Evolutionary conservation across 2,797 vertebrate genomes (phyloP).

Genomic region (Apogon talboti): DNA sequence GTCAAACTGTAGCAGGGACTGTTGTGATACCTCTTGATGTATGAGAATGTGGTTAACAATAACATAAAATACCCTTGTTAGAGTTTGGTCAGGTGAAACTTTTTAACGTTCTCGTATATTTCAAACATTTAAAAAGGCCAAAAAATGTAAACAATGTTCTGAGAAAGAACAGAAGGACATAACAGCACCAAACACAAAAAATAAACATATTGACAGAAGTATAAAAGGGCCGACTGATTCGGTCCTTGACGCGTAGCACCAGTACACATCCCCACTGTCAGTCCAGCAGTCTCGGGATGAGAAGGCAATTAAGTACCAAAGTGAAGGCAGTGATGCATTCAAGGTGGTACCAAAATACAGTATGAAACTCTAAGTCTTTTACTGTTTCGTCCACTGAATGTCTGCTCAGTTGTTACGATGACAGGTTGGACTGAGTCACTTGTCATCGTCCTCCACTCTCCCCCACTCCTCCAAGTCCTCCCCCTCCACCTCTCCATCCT

Average conservation of each 20-base stretch:
- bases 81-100: conserved; percentile 58
- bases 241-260: conserved; percentile 81
- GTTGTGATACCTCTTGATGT: conserved; percentile 46
- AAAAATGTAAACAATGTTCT: conserved; percentile 85
- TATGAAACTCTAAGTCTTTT: conserved; percentile 54
- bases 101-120: conserved; percentile 66
- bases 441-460: conserved; percentile 71
- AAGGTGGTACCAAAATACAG: conserved; percentile 72
- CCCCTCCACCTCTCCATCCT: conserved; percentile 66
- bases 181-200: conserved; percentile 84
- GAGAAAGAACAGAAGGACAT: conserved; percentile 73
- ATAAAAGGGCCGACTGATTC: conserved; percentile 69
- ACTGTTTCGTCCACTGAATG: conserved; percentile 39
- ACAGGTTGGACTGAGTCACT: conserved; percentile 51
- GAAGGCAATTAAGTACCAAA: conserved; percentile 78
- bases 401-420: conserved; percentile 34
- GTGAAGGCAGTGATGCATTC: conserved; percentile 74
- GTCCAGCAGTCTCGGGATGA: conserved; percentile 72
- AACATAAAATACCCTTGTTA: conserved; percentile 60
- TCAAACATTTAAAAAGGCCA: conserved; percentile 60
- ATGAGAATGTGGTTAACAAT: conserved; percentile 62
- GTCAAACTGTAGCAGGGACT: conserved; percentile 58
- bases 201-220: conserved; percentile 79
- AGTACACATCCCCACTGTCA: conserved; percentile 66
- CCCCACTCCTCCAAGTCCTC: conserved; percentile 72